Evolutionary conservation across 2,888 invertebrate species (phyloP).

Genomic region (Syrphus vitripennis): DNA sequence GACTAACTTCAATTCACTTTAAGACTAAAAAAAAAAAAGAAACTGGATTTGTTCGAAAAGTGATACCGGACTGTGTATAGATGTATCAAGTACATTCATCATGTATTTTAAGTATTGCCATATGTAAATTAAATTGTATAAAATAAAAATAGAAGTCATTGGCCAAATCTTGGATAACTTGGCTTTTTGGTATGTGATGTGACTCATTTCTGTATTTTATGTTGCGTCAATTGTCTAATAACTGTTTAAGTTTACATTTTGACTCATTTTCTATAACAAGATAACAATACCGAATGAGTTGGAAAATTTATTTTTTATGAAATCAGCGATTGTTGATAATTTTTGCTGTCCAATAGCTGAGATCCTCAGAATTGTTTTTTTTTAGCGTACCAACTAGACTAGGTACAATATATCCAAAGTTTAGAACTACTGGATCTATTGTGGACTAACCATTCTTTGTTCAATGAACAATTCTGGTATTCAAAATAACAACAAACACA

Average conservation of each 20-base stretch:
- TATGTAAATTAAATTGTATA: slow-evolving; percentile 2
- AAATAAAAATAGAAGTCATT: background rate
- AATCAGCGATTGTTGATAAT: background rate
- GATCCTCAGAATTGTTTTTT: too few species aligned
- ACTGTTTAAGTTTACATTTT: background rate
- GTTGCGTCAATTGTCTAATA: background rate
- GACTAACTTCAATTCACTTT: background rate
- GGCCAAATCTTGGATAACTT: background rate
- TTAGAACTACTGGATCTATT: too few species aligned
- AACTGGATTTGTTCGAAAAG: slow-evolving; percentile 22
- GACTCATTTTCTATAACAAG: background rate
- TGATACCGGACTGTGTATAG: background rate
- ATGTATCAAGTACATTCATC: background rate
- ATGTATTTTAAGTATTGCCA: slow-evolving; percentile 32
- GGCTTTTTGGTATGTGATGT: background rate
- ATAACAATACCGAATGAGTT: background rate
- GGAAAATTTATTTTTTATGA: background rate
- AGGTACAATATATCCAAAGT: too few species aligned
- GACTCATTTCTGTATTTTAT: slow-evolving; percentile 19
- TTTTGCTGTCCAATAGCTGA: too few species aligned
- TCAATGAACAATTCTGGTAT: too few species aligned
- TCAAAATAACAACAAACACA: too few species aligned
- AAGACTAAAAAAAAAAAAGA: background rate
- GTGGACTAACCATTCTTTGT: too few species aligned
- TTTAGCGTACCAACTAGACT: too few species aligned